Evolutionary conservation across 1,140 invertebrate genomes (phyloP).

Genomic region (Pristionchus pacificus): DNA sequence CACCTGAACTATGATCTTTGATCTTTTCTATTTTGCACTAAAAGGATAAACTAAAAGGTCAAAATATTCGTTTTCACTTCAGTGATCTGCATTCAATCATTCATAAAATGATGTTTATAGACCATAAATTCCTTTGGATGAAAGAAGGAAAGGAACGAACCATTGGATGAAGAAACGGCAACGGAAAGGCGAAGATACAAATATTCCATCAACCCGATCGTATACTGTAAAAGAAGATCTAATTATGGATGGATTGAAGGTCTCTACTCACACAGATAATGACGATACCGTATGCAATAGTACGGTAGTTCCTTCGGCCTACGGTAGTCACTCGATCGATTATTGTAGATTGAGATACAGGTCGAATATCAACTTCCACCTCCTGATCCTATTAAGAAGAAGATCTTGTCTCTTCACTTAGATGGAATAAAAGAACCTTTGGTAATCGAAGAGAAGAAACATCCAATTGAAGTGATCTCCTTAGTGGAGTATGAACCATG

Average conservation of each 20-base stretch:
- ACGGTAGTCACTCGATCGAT: constrained; percentile 19
- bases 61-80: too few species aligned
- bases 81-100: too few species aligned
- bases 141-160: neutral
- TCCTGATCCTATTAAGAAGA: constrained; percentile 7
- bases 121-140: too few species aligned
- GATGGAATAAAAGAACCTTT: neutral
- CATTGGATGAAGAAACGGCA: neutral
- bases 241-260: neutral
- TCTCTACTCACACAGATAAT: constrained; percentile 21
- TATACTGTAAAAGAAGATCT: constrained; percentile 17
- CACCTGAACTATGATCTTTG: too few species aligned
- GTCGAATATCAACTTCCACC: constrained; percentile 9
- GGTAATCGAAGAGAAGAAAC: neutral
- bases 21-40: too few species aligned
- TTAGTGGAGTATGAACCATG: neutral
- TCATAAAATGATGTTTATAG: too few species aligned
- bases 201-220: constrained; percentile 30
- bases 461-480: neutral
- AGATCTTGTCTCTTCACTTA: neutral
- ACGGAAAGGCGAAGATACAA: constrained; percentile 22
- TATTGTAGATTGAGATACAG: neutral
- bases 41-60: neutral
- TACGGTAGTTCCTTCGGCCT: constrained; percentile 22
- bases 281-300: constrained; percentile 25